Conservation (phyloP, 2,113 vertebrate genomes). For the Phainopepla nitens region DNA sequence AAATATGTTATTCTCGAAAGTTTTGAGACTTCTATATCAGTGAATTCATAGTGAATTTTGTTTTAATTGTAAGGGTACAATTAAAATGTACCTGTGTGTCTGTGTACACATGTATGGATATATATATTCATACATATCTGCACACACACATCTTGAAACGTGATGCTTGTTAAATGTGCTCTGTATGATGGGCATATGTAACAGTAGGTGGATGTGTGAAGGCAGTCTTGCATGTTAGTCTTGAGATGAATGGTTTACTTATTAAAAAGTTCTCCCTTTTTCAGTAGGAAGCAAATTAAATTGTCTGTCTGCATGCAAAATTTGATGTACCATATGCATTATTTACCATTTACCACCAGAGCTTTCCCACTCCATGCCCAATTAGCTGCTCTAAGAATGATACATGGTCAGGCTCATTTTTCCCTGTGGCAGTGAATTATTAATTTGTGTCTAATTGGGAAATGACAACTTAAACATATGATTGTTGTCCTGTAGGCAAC, state of each 20-base stretch:
- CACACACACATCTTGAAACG: background rate
- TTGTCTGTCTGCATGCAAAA: constrained; percentile 70
- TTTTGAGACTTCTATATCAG: background rate
- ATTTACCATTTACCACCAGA: constrained; percentile 69
- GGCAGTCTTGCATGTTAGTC: background rate
- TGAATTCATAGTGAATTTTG: background rate
- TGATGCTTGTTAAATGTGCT: constrained; percentile 67
- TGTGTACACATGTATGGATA: background rate
- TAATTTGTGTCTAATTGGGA: constrained; percentile 68
- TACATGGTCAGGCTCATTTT: background rate
- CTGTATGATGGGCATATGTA: constrained; percentile 47
- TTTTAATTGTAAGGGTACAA: constrained; percentile 59
- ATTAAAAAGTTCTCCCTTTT: background rate
- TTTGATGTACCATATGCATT: constrained; percentile 76
- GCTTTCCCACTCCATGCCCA: background rate
- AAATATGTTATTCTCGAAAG: background rate
- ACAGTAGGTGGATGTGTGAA: constrained; percentile 63
- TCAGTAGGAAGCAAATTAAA: constrained; percentile 40
- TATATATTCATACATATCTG: background rate
- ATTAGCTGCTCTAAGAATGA: background rate
- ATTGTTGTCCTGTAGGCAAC: background rate
- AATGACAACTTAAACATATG: constrained; percentile 8
- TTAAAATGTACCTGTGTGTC: constrained; percentile 27
- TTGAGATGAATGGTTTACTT: background rate
- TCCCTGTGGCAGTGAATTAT: background rate